Conservation (phyloP, 2,888 invertebrate species). For the Eristalis intricaria region DNA sequence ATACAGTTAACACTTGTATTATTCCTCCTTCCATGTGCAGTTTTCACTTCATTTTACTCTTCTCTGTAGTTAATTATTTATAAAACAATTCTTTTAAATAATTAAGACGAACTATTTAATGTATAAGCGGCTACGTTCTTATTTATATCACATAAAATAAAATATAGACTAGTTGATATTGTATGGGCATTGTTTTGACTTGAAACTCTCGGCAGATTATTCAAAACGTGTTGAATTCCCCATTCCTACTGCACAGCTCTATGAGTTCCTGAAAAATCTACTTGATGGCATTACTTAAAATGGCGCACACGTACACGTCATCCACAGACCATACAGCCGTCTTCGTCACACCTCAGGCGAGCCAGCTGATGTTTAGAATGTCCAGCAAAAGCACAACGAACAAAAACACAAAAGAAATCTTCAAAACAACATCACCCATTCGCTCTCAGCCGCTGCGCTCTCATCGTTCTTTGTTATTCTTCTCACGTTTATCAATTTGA, state of each 20-base stretch:
- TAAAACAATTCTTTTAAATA: neutral
- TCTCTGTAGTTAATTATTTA: conserved; percentile 14
- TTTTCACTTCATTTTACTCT: conserved; percentile 23
- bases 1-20: conserved; percentile 35
- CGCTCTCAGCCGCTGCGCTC: neutral
- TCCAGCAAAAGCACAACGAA: conserved; percentile 5
- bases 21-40: conserved; percentile 52
- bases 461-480: conserved; percentile 51
- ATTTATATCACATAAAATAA: conserved; percentile 19
- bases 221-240: no score
- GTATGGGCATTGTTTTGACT: neutral
- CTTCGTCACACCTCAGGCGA: neutral
- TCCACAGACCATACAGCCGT: neutral
- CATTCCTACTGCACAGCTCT: neutral
- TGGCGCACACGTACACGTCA: neutral
- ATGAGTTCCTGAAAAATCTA: neutral
- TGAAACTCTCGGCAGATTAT: no score
- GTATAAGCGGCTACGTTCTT: conserved; percentile 2
- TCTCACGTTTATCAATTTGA: conserved; percentile 51
- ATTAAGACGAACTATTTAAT: conserved; percentile 20
- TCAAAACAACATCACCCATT: conserved; percentile 3
- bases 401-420: conserved; percentile 44
- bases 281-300: conserved; percentile 20
- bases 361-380: conserved; percentile 55
- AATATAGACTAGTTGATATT: conserved; percentile 3